Base-by-base conservation (phyloP, 2,888 invertebrate genomes). In the Chesias legatella region DNA sequence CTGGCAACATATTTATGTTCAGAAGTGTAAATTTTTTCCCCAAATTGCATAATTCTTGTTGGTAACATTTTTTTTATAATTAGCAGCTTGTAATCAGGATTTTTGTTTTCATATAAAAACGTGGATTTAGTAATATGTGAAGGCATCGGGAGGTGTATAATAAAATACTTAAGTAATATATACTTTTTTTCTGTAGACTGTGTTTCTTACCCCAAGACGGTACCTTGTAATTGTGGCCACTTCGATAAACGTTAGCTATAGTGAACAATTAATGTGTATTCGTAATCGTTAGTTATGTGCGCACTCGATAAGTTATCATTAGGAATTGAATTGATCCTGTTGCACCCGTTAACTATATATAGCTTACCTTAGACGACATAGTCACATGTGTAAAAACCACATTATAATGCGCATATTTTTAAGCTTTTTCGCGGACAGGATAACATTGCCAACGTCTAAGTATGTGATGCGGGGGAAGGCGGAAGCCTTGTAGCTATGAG, bases 1-100 rank as follows among this genome's bases (percentile, higher is more conserved):
- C 47, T 41, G 44, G 33, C 34, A 38, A 48, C 39, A 43, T 43
- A 39, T 46, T 43, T 36, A 33, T 41, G 33, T 47, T 47, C 52
- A 53, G 53, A 43, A 55, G 58, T 76, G 70, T 78, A 77, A 60
- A 67, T 71, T 74, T 65, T 63, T 58, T 70, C 67, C 74, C 73
- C 58, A 78, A 82, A 79, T 82, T 79, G 76, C 83, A 79, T 83
- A 79, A 78, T 82, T 83, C 73, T 79, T 80, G 79, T 85, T 83
- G 78, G 77, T 76, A 66, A 75, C 69, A 61, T 79, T 80, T 82
- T 81, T 82, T 77, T 79, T 80, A 67, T 73, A n/a, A n/a, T 74
- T 17, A 76, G 75, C 82, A 78, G 83, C 82, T 84, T 85, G 75
- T 83, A 81, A 82, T 79, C 80, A 70, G 76, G 75, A n/a, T n/a